Base-by-base conservation (phyloP, 2,113 vertebrate genomes). In the Thamnophis sirtalis region DNA sequence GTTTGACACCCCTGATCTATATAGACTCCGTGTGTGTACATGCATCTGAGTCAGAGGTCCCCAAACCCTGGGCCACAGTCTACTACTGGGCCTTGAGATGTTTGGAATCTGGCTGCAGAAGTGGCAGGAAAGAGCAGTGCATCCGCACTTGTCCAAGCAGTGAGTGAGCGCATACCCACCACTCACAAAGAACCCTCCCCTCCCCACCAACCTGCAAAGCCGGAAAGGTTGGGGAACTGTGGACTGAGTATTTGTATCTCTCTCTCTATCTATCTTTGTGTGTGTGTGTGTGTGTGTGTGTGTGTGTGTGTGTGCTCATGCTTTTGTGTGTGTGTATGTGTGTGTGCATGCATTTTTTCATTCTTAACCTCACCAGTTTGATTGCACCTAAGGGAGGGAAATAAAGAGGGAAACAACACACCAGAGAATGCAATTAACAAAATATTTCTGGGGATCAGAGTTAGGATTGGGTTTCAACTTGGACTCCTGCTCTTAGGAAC, bases 401-500 rank as follows among this genome's bases (percentile, higher is more conserved):
- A 3, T 56, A 50, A 84, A 22, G 91, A 92, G 24, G 88, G 80
- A 89, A 92, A 56, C 80, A 2, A 53, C 91, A 89, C 73, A 54
- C 80, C 22, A 21, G 55, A 89, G 54, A 49, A 86, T 73, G 68
- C 68, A 89, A 60, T 87, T 53, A 85, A 92, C 24, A 92, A 38
- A 86, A 54, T 60, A 19, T 56, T 73, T 88, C 43, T 9, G 68
- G 84, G 63, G 87, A 43, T 92, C 10, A 63, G 49, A 56, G 43
- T 51, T 89, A 88, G 63, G 63, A 33, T 28, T 85, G 80, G 48
- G 55, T 50, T 89, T 58, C 28, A 13, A 43, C 43, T n/a, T 56
- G 91, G 51, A 88, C 63, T 89, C 91, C 28, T 92, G 73, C 88
- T 89, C 91, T 63, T 5, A 21, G 55, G 91, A 92, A 56, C 88